Evolutionary conservation across 2,113 vertebrate genomes (phyloP).

Genomic region (Loxodonta africana): DNA sequence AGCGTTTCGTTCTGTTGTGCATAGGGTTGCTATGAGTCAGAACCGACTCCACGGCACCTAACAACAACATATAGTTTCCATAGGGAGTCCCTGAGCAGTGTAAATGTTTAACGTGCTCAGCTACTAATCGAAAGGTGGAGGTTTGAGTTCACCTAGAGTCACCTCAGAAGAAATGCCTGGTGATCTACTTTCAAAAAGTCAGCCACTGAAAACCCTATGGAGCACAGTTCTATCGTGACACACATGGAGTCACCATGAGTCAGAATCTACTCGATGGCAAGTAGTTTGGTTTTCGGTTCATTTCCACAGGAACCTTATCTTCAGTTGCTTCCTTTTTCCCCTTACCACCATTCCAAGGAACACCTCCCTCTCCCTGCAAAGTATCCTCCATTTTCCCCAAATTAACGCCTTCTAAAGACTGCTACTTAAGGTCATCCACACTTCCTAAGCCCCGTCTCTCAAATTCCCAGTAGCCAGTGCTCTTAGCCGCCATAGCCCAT

Average conservation of each 20-base stretch:
- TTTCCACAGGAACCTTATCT: not conserved
- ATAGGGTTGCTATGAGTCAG: too few species aligned
- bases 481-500: not conserved
- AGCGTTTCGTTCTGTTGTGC: too few species aligned
- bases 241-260: too few species aligned
- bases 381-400: not conserved
- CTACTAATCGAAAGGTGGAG: too few species aligned
- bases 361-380: not conserved
- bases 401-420: not conserved
- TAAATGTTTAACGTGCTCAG: not conserved
- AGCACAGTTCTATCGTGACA: too few species aligned
- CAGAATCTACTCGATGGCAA: too few species aligned
- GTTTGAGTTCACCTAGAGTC: too few species aligned
- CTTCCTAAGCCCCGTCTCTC: not conserved
- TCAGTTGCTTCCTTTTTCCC: constrained; percentile 27
- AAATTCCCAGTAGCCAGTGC: not conserved
- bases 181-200: too few species aligned
- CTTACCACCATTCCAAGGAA: not conserved
- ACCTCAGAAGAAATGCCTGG: too few species aligned
- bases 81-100: not conserved
- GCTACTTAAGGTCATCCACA: not conserved
- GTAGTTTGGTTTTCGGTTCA: not conserved
- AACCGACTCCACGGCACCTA: too few species aligned
- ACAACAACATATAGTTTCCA: not conserved
- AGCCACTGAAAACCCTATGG: too few species aligned